phyloP scores from a whole-genome alignment of 2,888 invertebrate genomes.

The Chymomyza fuscimana region DNA sequence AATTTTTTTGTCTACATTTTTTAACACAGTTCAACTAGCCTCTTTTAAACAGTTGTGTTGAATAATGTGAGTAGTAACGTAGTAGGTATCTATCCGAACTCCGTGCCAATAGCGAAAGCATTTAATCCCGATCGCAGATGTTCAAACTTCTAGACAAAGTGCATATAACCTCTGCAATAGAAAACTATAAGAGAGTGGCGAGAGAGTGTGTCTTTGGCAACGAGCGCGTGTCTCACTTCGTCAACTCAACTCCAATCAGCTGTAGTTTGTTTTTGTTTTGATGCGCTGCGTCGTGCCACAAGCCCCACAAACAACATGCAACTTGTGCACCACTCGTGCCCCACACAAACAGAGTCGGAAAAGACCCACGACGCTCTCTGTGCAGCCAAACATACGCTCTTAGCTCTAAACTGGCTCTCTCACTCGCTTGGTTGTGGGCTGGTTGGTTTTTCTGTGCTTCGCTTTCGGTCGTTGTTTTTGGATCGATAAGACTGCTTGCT shows the following conservation, averaged over 20 bases:
- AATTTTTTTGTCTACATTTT: no score
- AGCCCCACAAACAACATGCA: slow-evolving; percentile 28
- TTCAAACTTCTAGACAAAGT: background rate
- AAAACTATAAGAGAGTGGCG: background rate
- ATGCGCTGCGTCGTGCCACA: slow-evolving; percentile 20
- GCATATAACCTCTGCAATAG: background rate
- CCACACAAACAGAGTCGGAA: slow-evolving; percentile 12
- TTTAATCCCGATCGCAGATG: background rate
- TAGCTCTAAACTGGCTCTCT: slow-evolving; percentile 16
- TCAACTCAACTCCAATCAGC: slow-evolving; percentile 65
- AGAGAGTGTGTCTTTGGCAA: slow-evolving; percentile 8
- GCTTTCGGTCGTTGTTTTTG: slow-evolving; percentile 54
- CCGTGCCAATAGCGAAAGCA: no score
- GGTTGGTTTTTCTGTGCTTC: slow-evolving; percentile 30
- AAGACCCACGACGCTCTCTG: slow-evolving; percentile 22
- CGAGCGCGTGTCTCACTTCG: slow-evolving; percentile 15
- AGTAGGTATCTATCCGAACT: no score
- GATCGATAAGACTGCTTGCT: slow-evolving; percentile 70
- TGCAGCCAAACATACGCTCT: background rate
- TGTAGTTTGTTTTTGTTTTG: slow-evolving; percentile 72
- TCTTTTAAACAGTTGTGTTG: no score
- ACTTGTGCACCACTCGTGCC: slow-evolving; percentile 34
- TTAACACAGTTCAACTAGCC: no score
- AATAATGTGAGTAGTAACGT: no score
- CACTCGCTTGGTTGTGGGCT: slow-evolving; percentile 13